A percentile compares a stretch with the other conserved stretches of the same genome.
Conservation (phyloP, 2,113 vertebrate genomes). For the Ramphastos sulfuratus region DNA sequence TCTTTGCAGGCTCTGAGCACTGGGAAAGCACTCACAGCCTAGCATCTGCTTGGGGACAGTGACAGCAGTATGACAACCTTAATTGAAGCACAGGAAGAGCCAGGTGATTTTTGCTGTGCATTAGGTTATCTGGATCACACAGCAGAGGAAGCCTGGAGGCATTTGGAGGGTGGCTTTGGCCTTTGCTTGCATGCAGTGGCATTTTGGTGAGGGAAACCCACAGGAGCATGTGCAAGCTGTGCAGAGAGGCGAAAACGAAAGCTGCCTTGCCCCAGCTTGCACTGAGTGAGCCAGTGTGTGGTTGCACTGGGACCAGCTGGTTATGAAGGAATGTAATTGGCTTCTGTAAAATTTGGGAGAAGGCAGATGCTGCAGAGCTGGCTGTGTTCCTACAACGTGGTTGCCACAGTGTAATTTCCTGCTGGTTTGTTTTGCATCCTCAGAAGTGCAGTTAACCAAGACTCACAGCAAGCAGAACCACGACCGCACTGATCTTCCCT, state of each 20-base stretch:
- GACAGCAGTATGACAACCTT: not conserved
- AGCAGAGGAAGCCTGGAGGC: not conserved
- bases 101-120: not conserved
- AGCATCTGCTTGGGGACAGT: not conserved
- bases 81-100: not conserved
- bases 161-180: not conserved
- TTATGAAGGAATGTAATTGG: slow-evolving; percentile 30
- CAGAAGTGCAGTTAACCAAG: slow-evolving; percentile 31
- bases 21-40: not conserved
- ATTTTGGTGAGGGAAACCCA: not conserved
- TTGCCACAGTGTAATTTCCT: slow-evolving; percentile 25
- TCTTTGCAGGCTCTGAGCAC: not conserved
- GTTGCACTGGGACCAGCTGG: slow-evolving; percentile 13
- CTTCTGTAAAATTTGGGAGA: slow-evolving; percentile 5
- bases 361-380: slow-evolving; percentile 56
- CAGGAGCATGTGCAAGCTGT: fast-evolving
- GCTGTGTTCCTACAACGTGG: not conserved
- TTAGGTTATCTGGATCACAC: not conserved
- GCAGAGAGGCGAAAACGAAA: not conserved
- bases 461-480: not conserved
- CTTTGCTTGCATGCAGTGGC: not conserved
- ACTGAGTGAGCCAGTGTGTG: not conserved
- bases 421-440: not conserved
- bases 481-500: not conserved
- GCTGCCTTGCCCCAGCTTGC: not conserved